Base-by-base conservation (phyloP, 2,888 invertebrate genomes). In the Hecatera dysodea region DNA sequence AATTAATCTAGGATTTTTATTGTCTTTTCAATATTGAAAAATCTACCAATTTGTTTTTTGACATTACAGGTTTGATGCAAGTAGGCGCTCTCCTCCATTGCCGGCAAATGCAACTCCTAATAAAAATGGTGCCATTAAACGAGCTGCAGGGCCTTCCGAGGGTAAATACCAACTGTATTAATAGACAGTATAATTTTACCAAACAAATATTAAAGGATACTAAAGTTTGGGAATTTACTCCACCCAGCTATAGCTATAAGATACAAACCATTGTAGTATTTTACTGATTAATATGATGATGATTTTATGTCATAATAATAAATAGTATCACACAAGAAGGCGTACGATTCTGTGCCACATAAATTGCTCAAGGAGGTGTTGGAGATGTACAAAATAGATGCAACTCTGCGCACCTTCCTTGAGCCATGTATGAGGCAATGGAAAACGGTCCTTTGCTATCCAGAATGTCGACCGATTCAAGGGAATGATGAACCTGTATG, bases 51-150 rank as follows among this genome's bases (percentile, higher is more conserved):
- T 22, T 29, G 7, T 70, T 39, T 27, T 59, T 0, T 42, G 12
- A 46, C 17, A 55, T 55, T 68, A 46, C 78, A 94, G 94, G 62
- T 93, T 92, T 85, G 93, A 94, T 79, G 88, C 92, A 2, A 90
- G 88, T 39, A 88, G 84, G 61, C 95, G 94, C 12, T 94, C 95
- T 4, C 94, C 94, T 1, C 88, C 90, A 24, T 61, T 93, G 33
- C 87, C 87, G 9, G 59, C 73, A 57, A 82, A 80, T 22, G 9
- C 61, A 22, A 83, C 77, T 46, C 9, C 29, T 17, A 67, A 9
- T 27, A 62, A 67, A 72, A 89, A 72, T 80, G 81, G 81, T 50
- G 65, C 75, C 7, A n/a, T 81, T 1, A 93, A 92, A 82, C 84
- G 91, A 53, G 19, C 83, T 65, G 69, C 76, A 33, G 87, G 84